phyloP scores from a whole-genome alignment of 2,888 invertebrate species.

The Coenonympha glycerion region DNA sequence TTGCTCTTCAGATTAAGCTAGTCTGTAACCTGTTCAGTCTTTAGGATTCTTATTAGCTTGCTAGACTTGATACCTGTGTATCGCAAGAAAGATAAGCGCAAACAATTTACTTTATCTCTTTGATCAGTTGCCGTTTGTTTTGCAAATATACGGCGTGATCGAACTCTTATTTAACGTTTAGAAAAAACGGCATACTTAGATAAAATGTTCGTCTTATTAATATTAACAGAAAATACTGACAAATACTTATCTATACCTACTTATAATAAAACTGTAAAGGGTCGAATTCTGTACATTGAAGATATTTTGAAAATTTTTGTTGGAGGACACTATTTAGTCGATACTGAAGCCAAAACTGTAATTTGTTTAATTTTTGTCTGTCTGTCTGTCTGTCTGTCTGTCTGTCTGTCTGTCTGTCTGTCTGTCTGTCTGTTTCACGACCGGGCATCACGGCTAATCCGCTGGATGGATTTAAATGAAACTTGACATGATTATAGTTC shows the following conservation, averaged over 20 bases:
- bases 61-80: conserved; percentile 31
- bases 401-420: too few relatives aligned
- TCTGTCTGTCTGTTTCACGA: too few relatives aligned
- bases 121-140: conserved; percentile 31
- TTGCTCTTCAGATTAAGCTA: conserved; percentile 47
- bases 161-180: conserved; percentile 2
- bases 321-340: too few relatives aligned
- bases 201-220: neutral
- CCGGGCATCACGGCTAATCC: too few relatives aligned
- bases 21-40: conserved; percentile 56
- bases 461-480: too few relatives aligned
- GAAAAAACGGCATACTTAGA: neutral
- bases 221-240: neutral
- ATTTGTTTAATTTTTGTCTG: too few relatives aligned
- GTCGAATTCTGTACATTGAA: too few relatives aligned
- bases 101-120: conserved; percentile 46
- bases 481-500: too few relatives aligned
- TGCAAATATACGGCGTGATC: conserved; percentile 16
- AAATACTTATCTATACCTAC: neutral
- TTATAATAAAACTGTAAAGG: too few relatives aligned
- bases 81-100: conserved; percentile 41
- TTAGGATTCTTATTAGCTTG: conserved; percentile 50
- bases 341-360: too few relatives aligned
- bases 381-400: too few relatives aligned
- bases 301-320: too few relatives aligned